Evolutionary conservation across 37 sponge, comb jelly and placozoan species (phyloP).

Genomic region (Agelas oroides): DNA sequence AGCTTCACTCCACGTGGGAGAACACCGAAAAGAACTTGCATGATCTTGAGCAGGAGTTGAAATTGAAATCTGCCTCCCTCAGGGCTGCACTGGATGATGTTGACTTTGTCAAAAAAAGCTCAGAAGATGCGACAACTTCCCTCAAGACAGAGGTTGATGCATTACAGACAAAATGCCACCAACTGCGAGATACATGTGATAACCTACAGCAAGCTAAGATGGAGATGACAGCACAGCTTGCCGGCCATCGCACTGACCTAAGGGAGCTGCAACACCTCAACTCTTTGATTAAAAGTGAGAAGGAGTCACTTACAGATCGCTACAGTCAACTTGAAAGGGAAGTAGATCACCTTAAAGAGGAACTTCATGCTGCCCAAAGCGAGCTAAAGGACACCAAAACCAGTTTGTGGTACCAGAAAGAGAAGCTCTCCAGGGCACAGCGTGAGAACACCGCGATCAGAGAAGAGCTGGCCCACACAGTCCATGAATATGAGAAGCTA

Average conservation of each 20-base stretch:
- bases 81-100: constrained; percentile 22
- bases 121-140: neutral
- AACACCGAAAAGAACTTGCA: neutral
- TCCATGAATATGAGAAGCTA: constrained; percentile 44
- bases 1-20: neutral
- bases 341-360: neutral
- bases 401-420: neutral
- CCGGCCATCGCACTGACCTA: constrained; percentile 3
- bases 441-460: constrained; percentile 11
- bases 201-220: neutral
- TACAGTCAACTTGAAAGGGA: neutral
- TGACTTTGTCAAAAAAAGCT: constrained; percentile 4
- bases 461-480: constrained; percentile 20
- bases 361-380: neutral
- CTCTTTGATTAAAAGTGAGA: neutral
- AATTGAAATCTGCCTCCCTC: constrained; percentile 10
- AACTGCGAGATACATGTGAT: constrained; percentile 8
- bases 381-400: constrained; percentile 4
- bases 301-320: neutral
- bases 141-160: constrained; percentile 8
- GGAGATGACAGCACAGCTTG: constrained; percentile 3
- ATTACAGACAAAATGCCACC: constrained; percentile 1
- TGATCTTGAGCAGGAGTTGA: constrained; percentile 14
- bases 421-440: constrained; percentile 29
- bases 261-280: constrained; percentile 13